A percentile compares a stretch with the other conserved stretches of the same genome.
phyloP scores from a whole-genome alignment of 1,140 invertebrate species.

The Luehdorfia chinensis region DNA sequence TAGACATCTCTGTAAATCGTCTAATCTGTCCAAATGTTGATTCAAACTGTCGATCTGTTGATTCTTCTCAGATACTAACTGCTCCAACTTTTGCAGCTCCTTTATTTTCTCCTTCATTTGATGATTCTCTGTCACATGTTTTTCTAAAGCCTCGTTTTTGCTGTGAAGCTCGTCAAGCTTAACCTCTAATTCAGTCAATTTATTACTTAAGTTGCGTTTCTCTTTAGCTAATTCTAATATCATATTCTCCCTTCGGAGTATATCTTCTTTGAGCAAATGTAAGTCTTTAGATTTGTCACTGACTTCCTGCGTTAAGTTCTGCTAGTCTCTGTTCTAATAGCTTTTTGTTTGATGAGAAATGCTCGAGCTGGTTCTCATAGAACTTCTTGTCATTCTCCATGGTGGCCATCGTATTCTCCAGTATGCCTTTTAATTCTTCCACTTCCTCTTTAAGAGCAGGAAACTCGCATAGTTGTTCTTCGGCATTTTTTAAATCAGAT shows the following conservation, averaged over 20 bases:
- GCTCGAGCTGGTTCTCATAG: conserved; percentile 78
- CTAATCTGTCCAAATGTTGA: conserved; percentile 69
- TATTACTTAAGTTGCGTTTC: conserved; percentile 73
- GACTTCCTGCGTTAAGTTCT: conserved; percentile 76
- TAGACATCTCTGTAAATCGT: conserved; percentile 66
- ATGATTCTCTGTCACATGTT: conserved; percentile 57
- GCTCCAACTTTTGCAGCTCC: conserved; percentile 63
- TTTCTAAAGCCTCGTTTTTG: conserved; percentile 45
- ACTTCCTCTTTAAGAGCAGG: conserved; percentile 78
- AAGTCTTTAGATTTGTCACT: conserved; percentile 78
- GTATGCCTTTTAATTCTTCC: conserved; percentile 72
- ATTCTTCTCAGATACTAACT: conserved; percentile 72
- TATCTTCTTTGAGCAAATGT: conserved; percentile 77
- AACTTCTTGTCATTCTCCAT: conserved; percentile 78
- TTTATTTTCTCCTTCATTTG: conserved; percentile 58
- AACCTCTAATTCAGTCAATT: conserved; percentile 62
- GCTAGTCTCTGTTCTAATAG: conserved; percentile 78
- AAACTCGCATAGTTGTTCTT: conserved; percentile 77
- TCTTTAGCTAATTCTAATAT: conserved; percentile 78
- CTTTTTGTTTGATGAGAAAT: conserved; percentile 74
- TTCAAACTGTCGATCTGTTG: conserved; percentile 75
- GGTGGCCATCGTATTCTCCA: conserved; percentile 76
- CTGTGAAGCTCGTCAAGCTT: conserved; percentile 61
- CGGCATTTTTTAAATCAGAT: conserved; percentile 70
- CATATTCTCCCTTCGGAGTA: conserved; percentile 79